Percentiles rank a stretch among this genome's conserved stretches.
phyloP scores from a whole-genome alignment of 2,113 vertebrate species.

The Macheiramphus alcinus region DNA sequence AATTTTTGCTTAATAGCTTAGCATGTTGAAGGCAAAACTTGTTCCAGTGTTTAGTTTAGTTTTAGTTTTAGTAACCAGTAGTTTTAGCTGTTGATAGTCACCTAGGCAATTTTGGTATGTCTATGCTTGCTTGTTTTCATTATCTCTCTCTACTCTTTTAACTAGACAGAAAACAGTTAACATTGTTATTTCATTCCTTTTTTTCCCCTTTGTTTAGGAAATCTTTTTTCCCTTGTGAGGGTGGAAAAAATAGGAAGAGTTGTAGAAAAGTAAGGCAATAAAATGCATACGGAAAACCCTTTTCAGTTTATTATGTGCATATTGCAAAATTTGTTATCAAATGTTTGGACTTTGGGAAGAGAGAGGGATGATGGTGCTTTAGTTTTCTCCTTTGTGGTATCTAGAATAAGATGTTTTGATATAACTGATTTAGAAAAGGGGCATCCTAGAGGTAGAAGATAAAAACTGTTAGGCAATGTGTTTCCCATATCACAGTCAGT shows the following conservation, averaged over 20 bases:
- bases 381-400: background rate
- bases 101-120: background rate
- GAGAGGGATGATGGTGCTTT: background rate
- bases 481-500: background rate
- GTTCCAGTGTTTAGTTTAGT: background rate
- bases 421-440: background rate
- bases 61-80: background rate
- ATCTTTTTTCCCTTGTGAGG: background rate
- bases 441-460: background rate
- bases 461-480: background rate
- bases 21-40: background rate
- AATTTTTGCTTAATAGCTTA: background rate
- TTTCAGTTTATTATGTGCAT: background rate
- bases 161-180: background rate
- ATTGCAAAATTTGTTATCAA: background rate
- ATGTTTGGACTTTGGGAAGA: background rate
- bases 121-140: background rate
- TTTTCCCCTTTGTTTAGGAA: background rate
- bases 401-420: background rate
- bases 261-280: background rate
- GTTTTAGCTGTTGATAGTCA: background rate
- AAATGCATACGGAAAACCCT: background rate
- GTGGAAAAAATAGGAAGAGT: background rate
- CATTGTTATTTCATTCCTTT: background rate
- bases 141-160: background rate